Percentiles rank a stretch among this genome's conserved stretches.
Evolutionary conservation across 1,140 invertebrate genomes (phyloP).

Genomic region (Reticulitermes speratus): DNA sequence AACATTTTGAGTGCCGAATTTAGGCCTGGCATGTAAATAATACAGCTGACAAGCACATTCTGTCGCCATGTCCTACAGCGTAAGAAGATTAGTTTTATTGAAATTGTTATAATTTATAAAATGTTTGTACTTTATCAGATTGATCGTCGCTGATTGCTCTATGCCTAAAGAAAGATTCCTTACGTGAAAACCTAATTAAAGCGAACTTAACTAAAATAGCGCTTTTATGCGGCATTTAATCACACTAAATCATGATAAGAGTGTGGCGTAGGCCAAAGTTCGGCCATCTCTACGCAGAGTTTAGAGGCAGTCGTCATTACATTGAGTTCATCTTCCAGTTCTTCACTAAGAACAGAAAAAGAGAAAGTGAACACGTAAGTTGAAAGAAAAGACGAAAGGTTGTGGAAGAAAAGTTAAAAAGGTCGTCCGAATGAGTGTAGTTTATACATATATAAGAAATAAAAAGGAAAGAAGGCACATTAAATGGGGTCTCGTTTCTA

Average conservation of each 20-base stretch:
- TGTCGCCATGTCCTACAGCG: no score
- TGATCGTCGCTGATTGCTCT: no score
- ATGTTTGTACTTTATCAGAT: no score
- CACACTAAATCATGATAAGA: neutral
- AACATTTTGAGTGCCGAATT: no score
- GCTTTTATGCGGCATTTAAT: neutral
- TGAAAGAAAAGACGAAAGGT: neutral
- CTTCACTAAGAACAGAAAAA: neutral
- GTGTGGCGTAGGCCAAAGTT: neutral
- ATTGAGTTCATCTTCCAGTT: neutral
- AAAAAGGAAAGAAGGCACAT: neutral
- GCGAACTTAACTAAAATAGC: neutral
- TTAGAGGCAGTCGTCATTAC: neutral
- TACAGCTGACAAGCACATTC: no score
- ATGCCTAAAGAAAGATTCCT: no score
- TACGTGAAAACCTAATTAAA: no score
- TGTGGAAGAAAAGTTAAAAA: neutral
- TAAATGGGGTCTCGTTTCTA: neutral
- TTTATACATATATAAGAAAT: constrained; percentile 3
- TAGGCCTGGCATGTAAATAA: no score
- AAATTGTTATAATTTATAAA: no score
- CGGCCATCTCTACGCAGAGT: neutral
- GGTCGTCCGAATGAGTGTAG: neutral
- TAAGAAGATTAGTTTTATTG: no score
- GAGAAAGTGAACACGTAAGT: neutral